Evolutionary conservation across 2,113 vertebrate species (phyloP).

Genomic region (Etheostoma cragini): DNA sequence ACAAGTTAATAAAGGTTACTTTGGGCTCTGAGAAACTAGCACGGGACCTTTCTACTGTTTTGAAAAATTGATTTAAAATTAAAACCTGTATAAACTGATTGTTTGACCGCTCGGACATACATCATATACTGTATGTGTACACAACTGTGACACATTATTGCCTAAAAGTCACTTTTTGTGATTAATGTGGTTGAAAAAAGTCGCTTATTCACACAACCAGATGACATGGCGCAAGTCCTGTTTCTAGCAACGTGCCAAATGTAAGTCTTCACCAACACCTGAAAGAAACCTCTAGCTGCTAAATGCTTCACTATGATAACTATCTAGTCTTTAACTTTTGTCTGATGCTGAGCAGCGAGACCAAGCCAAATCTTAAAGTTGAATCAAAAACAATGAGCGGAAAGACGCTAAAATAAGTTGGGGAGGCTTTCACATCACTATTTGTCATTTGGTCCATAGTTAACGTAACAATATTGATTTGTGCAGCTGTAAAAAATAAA

Average conservation of each 20-base stretch:
- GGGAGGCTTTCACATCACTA: too few relatives aligned
- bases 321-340: neutral
- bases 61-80: too few relatives aligned
- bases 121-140: too few relatives aligned
- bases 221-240: neutral
- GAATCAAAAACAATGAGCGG: neutral
- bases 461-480: too few relatives aligned
- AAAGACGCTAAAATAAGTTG: neutral
- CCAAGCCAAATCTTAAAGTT: neutral
- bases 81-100: too few relatives aligned
- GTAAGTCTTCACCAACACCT: neutral
- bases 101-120: too few relatives aligned
- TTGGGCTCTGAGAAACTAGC: neutral
- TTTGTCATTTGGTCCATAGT: too few relatives aligned
- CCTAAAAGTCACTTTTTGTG: neutral
- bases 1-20: neutral
- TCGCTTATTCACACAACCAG: neutral
- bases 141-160: too few relatives aligned
- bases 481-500: too few relatives aligned
- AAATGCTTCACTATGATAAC: neutral
- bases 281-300: neutral
- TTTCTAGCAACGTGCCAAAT: neutral
- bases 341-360: neutral
- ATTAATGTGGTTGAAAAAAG: neutral
- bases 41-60: too few relatives aligned